A percentile compares a stretch with the other conserved stretches of the same genome.
Evolutionary conservation across 2,113 vertebrate genomes (phyloP).

Genomic region (Etheostoma spectabile): DNA sequence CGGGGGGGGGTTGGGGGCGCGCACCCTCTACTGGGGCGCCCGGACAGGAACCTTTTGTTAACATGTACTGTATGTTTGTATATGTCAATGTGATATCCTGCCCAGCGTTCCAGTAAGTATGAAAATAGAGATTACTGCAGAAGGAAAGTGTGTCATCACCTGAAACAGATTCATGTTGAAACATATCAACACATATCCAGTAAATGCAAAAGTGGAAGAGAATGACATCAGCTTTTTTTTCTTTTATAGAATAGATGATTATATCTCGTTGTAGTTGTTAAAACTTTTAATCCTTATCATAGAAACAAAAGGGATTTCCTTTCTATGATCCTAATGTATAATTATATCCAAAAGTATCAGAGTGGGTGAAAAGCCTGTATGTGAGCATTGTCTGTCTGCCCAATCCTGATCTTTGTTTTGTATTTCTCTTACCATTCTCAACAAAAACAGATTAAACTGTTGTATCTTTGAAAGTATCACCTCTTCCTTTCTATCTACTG

Average conservation of each 20-base stretch:
- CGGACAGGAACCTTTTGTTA: neutral
- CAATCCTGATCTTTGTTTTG: neutral
- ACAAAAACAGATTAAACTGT: slow-evolving; percentile 46
- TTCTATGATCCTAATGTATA: neutral
- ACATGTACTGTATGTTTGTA: neutral
- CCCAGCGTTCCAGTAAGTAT: slow-evolving; percentile 10
- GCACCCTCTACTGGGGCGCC: too few relatives aligned
- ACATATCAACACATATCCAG: slow-evolving; percentile 6
- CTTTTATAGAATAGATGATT: neutral
- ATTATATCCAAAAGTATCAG: neutral
- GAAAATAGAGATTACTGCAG: neutral
- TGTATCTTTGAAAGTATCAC: slow-evolving; percentile 4
- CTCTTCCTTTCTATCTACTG: neutral
- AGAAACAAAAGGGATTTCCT: too few relatives aligned
- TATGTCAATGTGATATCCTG: neutral
- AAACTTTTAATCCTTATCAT: neutral
- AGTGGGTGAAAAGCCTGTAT: neutral
- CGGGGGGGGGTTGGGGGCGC: too few relatives aligned
- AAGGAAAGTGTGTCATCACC: neutral
- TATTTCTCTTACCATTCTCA: slow-evolving; percentile 2
- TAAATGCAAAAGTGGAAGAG: slow-evolving; percentile 7
- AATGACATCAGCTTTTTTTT: neutral
- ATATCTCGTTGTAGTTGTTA: neutral
- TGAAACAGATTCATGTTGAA: slow-evolving; percentile 30
- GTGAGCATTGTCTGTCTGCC: neutral